Conservation (phyloP, 2,113 vertebrate species). For the Pyxicephalus adspersus region DNA sequence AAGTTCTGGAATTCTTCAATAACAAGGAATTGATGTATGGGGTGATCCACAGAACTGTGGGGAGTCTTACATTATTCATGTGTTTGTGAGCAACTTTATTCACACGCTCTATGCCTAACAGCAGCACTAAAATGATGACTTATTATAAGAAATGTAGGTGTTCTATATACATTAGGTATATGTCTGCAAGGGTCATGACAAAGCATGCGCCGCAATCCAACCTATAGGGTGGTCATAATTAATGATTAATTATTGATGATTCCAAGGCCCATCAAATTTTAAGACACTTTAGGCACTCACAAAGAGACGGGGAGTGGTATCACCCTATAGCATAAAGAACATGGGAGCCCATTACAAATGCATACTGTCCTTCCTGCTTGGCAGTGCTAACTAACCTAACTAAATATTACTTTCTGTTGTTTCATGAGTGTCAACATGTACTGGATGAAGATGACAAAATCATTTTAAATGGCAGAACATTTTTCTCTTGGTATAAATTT, state of each 20-base stretch:
- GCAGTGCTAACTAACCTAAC: too few species aligned
- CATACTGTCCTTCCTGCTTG: too few species aligned
- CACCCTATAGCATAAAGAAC: too few species aligned
- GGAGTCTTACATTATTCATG: slow-evolving; percentile 42
- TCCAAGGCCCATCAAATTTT: too few species aligned
- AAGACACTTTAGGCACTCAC: too few species aligned
- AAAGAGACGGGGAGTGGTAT: too few species aligned
- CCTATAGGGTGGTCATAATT: too few species aligned
- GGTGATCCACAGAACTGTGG: slow-evolving; percentile 18
- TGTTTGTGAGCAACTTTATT: slow-evolving; percentile 17
- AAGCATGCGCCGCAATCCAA: background rate
- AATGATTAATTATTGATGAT: too few species aligned
- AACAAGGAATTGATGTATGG: slow-evolving; percentile 43
- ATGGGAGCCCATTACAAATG: too few species aligned
- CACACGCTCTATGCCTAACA: background rate
- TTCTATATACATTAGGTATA: background rate
- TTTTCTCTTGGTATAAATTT: background rate
- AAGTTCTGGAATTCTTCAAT: slow-evolving; percentile 40
- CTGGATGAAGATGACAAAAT: background rate
- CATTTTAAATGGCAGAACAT: background rate
- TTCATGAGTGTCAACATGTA: too few species aligned
- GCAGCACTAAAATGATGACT: slow-evolving; percentile 4
- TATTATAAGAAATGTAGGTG: slow-evolving; percentile 16
- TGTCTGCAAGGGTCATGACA: background rate
- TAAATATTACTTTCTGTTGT: too few species aligned